A percentile compares a stretch with the other conserved stretches of the same genome.
Evolutionary conservation across 1,140 invertebrate species (phyloP).

Genomic region (Oreohelix idahoensis): DNA sequence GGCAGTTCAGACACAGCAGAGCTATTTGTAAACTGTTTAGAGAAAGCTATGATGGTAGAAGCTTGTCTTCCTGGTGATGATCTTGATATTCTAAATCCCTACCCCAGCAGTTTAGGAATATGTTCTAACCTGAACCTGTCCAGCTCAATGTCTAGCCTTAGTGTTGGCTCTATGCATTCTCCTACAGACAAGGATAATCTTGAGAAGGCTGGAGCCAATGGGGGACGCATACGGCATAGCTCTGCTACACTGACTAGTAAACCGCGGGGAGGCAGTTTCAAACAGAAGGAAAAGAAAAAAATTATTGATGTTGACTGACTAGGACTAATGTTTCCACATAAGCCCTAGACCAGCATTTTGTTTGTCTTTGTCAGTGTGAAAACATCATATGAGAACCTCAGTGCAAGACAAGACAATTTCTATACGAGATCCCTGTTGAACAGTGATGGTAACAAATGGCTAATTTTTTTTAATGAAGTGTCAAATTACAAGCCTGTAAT

Average conservation of each 20-base stretch:
- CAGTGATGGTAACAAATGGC: too few species aligned
- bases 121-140: constrained; percentile 77
- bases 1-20: constrained; percentile 94
- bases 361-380: not conserved
- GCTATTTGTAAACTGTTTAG: constrained; percentile 95
- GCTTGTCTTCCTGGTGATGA: constrained; percentile 85
- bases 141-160: constrained; percentile 75
- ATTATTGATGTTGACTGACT: constrained; percentile 51
- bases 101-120: constrained; percentile 83
- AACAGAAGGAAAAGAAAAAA: constrained; percentile 70
- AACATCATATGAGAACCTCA: too few species aligned
- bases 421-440: too few species aligned
- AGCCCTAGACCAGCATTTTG: not conserved
- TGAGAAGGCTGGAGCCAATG: constrained; percentile 58
- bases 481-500: too few species aligned
- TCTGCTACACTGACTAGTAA: constrained; percentile 68
- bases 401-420: too few species aligned
- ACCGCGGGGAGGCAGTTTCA: constrained; percentile 68
- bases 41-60: constrained; percentile 97
- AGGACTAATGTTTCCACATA: constrained; percentile 23
- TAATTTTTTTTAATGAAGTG: too few species aligned
- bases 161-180: constrained; percentile 83
- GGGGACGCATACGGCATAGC: constrained; percentile 64
- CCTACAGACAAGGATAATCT: constrained; percentile 81
- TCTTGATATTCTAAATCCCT: constrained; percentile 71